Conservation (phyloP, 2,797 vertebrate genomes). For the Ctenopoma multispine region DNA sequence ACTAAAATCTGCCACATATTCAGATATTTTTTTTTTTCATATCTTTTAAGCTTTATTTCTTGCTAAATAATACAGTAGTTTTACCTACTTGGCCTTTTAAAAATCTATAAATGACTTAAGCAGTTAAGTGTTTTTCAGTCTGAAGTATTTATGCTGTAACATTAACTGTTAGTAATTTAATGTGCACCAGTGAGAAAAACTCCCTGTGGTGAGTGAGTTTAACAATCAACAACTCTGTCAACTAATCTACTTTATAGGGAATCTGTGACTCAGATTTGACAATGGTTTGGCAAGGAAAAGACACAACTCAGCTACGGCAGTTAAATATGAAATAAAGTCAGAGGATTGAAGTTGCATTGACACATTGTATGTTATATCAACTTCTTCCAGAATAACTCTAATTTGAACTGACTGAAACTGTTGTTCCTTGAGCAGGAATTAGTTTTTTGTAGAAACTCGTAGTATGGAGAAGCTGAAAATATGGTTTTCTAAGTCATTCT, state of each 20-base stretch:
- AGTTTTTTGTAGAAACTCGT: background rate
- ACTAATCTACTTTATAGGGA: background rate
- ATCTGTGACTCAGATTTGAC: conserved; percentile 8
- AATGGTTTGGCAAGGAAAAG: background rate
- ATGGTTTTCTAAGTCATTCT: background rate
- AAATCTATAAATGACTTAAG: background rate
- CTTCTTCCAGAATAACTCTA: background rate
- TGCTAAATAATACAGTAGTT: too few species aligned
- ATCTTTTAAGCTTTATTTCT: too few species aligned
- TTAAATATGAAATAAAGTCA: background rate
- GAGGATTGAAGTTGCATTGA: background rate
- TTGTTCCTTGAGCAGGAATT: background rate
- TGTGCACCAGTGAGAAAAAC: background rate
- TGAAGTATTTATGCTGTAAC: background rate
- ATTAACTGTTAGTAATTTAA: background rate
- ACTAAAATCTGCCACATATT: too few species aligned
- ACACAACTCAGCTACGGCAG: background rate
- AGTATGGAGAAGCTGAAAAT: background rate
- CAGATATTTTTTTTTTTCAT: too few species aligned
- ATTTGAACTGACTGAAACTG: too few species aligned
- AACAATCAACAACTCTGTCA: background rate
- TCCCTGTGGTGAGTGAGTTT: too few species aligned
- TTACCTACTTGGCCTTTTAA: too few species aligned
- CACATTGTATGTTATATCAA: background rate
- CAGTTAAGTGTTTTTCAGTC: background rate